Conservation (phyloP, 2,797 vertebrate genomes). For the Trachurus trachurus region DNA sequence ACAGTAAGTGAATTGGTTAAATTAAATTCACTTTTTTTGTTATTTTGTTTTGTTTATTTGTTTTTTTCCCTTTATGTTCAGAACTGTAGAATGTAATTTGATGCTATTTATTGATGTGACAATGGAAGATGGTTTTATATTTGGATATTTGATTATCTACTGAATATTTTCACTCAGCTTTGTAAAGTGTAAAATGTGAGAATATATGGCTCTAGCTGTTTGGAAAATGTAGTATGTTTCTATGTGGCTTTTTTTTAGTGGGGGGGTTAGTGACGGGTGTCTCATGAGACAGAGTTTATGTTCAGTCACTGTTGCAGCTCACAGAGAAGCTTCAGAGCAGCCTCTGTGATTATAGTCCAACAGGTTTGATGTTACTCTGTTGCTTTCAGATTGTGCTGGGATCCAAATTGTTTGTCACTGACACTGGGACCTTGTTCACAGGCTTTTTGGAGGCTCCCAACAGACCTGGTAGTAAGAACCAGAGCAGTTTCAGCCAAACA, state of each 20-base stretch:
- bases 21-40: slow-evolving; percentile 77
- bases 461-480: slow-evolving; percentile 25
- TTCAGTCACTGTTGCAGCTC: slow-evolving; percentile 6
- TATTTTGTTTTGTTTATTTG: slow-evolving; percentile 54
- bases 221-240: slow-evolving; percentile 70
- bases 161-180: slow-evolving; percentile 90
- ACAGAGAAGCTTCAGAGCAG: not conserved
- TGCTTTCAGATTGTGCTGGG: slow-evolving; percentile 4
- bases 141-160: slow-evolving; percentile 89
- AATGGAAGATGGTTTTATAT: slow-evolving; percentile 90
- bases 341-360: slow-evolving; percentile 11
- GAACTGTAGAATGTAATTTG: slow-evolving; percentile 93
- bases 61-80: slow-evolving; percentile 84
- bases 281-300: slow-evolving; percentile 27
- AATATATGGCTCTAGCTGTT: slow-evolving; percentile 87
- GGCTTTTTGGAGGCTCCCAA: slow-evolving; percentile 40
- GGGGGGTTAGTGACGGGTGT: not conserved
- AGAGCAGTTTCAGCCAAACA: slow-evolving; percentile 22
- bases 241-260: slow-evolving; percentile 83
- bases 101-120: slow-evolving; percentile 91
- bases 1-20: slow-evolving; percentile 71
- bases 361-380: slow-evolving; percentile 11
- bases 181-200: slow-evolving; percentile 93
- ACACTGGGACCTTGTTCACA: slow-evolving; percentile 38
- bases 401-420: slow-evolving; percentile 34